Base-by-base conservation (phyloP, 2,888 invertebrate species). In the Teinopalpus imperialis region DNA sequence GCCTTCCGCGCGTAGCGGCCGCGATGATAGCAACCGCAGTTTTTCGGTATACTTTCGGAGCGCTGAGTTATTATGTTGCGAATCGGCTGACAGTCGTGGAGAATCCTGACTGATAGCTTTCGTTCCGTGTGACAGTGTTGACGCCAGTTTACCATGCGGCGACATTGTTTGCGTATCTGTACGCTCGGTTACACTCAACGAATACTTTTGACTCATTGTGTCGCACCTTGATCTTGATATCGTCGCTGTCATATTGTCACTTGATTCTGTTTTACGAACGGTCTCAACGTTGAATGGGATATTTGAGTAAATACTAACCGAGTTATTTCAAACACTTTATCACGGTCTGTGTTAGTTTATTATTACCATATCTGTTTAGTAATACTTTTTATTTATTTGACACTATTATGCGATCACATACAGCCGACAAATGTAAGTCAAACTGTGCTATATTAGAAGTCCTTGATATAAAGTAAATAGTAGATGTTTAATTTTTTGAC, bases 81-180 rank as follows among this genome's bases (percentile, higher is more conserved):
- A 81, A 81, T 78, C 52, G 45, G 54, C 51, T 75, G 82, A 80
- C 83, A 82, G 66, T 66, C 82, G 79, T 83, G 73, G 54, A 76
- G 56, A 81, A 82, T 82, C 69, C 54, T 76, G 79, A 81, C 69
- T 72, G 75, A 79, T 78, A 62, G 58, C 56, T 78, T 80, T 81
- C 70, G 81, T 83, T 81, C 71, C 77, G 56, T 67, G 45, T 64
- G 63, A 67, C 74, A 69, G 49, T 69, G 61, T 65, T 67, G 63
- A 67, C 63, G 65, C 52, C 54, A 54, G 44, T 56, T 50, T 51
- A 46, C 51, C 49, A 49, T 57, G 55, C 58, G 53, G 39, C 32
- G 46, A 57, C 56, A 69, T 74, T 75, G 71, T 75, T 54, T 43
- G 34, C 51, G 43, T 47, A 59, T 66, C 60, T 59, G 27, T 34